Evolutionary conservation across 1,140 invertebrate species (phyloP).

Genomic region (Drosophila sulfurigaster): DNA sequence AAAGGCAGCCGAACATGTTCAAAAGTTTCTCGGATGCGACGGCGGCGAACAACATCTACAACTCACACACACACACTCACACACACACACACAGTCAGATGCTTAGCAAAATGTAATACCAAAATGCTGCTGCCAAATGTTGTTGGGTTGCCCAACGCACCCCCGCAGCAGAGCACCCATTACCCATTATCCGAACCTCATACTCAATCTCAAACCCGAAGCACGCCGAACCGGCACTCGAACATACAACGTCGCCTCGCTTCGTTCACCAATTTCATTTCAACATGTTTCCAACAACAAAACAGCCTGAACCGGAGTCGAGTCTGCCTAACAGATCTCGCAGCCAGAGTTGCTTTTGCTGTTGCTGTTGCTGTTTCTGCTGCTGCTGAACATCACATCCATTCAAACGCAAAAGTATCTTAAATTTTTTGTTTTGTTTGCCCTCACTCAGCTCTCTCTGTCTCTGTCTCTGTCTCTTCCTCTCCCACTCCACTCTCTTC

Average conservation of each 20-base stretch:
- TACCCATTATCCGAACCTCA: slow-evolving; percentile 51
- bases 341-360: slow-evolving; percentile 37
- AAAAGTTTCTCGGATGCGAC: slow-evolving; percentile 78
- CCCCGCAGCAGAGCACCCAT: slow-evolving; percentile 44
- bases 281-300: slow-evolving; percentile 69
- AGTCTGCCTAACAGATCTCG: slow-evolving; percentile 65
- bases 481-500: slow-evolving; percentile 4
- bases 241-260: slow-evolving; percentile 38
- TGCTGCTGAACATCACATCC: slow-evolving; percentile 34
- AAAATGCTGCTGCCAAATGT: slow-evolving; percentile 79
- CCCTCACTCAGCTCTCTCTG: slow-evolving; percentile 2
- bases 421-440: slow-evolving; percentile 65
- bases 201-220: slow-evolving; percentile 4
- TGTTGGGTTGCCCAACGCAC: slow-evolving; percentile 37
- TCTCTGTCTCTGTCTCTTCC: slow-evolving; percentile 9
- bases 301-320: slow-evolving; percentile 48
- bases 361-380: slow-evolving; percentile 12
- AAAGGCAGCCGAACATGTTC: slow-evolving; percentile 73
- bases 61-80: slow-evolving; percentile 46
- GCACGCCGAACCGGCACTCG: slow-evolving; percentile 59
- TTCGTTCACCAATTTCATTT: slow-evolving; percentile 77
- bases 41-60: slow-evolving; percentile 48
- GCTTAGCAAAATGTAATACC: slow-evolving; percentile 56
- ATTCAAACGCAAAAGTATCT: slow-evolving; percentile 78
- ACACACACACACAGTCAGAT: slow-evolving; percentile 45